Percentiles rank a stretch among this genome's conserved stretches.
phyloP scores from a whole-genome alignment of 2,888 invertebrate species.

The Orthosia gothica region DNA sequence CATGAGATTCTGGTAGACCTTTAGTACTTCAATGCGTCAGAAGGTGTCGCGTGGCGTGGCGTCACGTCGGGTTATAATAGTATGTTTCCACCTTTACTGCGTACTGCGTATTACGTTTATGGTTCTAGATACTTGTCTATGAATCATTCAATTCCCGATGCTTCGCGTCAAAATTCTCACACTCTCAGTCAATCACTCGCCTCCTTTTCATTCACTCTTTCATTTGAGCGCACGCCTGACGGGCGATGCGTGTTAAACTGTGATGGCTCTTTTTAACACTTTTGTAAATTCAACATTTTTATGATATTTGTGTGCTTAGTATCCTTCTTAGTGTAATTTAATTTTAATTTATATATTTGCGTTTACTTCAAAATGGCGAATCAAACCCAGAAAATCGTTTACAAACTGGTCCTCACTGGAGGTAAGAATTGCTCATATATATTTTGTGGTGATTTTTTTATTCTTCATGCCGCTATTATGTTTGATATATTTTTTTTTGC shows the following conservation, averaged over 20 bases:
- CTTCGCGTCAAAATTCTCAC: conserved; percentile 46
- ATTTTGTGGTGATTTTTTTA: conserved; percentile 58
- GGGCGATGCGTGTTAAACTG: conserved; percentile 88
- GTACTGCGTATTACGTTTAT: conserved; percentile 20
- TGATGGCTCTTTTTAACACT: conserved; percentile 88
- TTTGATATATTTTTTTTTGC: conserved; percentile 15
- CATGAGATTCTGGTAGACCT: no score
- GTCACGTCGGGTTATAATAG: no score
- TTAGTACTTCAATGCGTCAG: no score
- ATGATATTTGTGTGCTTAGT: conserved; percentile 88
- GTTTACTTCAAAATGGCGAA: conserved; percentile 87
- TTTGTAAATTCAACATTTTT: conserved; percentile 90
- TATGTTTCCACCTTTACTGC: no score
- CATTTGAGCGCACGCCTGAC: conserved; percentile 88
- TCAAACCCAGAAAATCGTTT: conserved; percentile 93
- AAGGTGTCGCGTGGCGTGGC: no score
- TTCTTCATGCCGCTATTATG: conserved; percentile 19
- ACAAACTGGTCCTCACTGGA: conserved; percentile 97
- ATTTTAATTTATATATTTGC: conserved; percentile 82
- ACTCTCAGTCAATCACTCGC: conserved; percentile 49
- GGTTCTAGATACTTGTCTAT: conserved; percentile 43
- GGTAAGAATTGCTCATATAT: conserved; percentile 92
- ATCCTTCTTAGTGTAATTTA: conserved; percentile 87
- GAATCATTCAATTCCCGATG: conserved; percentile 55
- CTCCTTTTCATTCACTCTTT: conserved; percentile 71